These are phyloP conservation scores for Lamprologus sp. DNA, from an alignment of 2,113 vertebrate genomes.

Conservation along the genomic window DNA sequence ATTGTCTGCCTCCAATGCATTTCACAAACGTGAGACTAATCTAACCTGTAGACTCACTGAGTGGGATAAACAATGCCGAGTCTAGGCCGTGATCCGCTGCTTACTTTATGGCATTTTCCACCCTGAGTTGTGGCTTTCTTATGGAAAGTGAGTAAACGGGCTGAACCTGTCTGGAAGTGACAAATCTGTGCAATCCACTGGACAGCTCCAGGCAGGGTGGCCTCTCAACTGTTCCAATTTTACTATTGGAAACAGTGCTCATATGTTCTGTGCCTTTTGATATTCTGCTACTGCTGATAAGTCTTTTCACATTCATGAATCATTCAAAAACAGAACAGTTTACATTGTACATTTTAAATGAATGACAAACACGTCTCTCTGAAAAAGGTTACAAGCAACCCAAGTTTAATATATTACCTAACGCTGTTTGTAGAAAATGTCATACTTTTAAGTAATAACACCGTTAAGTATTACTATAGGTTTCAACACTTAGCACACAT, in stretches of 20 bases:
- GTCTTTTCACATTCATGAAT: not conserved
- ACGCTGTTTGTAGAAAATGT: not conserved
- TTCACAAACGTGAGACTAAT: not conserved
- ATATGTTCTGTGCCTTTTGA: not conserved
- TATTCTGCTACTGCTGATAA: not conserved
- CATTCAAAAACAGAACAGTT: not conserved
- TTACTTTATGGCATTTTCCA: not conserved
- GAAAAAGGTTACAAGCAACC: not conserved
- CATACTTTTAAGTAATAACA: not conserved
- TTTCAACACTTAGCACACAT: not conserved
- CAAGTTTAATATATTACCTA: not conserved
- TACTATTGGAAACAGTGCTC: too few relatives aligned
- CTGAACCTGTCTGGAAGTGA: not conserved
- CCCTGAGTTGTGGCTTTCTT: not conserved
- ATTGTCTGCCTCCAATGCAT: not conserved
- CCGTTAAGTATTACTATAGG: not conserved
- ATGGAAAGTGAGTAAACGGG: not conserved
- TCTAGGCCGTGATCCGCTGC: not conserved
- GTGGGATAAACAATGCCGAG: not conserved
- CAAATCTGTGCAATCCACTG: not conserved
- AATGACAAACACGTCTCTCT: not conserved
- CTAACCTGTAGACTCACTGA: not conserved
- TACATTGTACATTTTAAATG: not conserved
- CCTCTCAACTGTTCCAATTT: rapidly evolving
- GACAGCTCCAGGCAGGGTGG: not conserved